A percentile compares a stretch with the other conserved stretches of the same genome.
Evolutionary conservation across 2,797 vertebrate species (phyloP).

Genomic region (Melanotaenia trifasciata): DNA sequence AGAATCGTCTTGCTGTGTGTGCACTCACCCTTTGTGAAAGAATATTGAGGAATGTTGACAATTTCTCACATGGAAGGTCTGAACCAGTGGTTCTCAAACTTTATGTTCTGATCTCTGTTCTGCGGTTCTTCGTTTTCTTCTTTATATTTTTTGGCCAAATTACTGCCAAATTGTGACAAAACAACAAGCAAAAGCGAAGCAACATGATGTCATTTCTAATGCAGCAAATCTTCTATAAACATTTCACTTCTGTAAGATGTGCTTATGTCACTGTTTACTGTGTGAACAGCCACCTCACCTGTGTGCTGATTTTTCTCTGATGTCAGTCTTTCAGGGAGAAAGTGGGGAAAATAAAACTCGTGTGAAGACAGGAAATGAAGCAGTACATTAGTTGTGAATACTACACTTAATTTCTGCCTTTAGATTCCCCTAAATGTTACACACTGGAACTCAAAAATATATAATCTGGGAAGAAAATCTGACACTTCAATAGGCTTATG

Average conservation of each 20-base stretch:
- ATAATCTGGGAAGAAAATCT: slow-evolving; percentile 31
- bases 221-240: not conserved
- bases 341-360: not conserved
- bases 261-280: not conserved
- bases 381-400: not conserved
- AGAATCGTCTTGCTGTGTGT: slow-evolving; percentile 5
- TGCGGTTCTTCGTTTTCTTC: too few relatives aligned
- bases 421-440: slow-evolving; percentile 14
- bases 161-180: not conserved
- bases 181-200: not conserved
- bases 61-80: not conserved
- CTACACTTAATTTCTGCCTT: not conserved
- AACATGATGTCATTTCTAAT: not conserved
- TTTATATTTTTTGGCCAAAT: too few relatives aligned
- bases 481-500: slow-evolving; percentile 41
- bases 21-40: not conserved
- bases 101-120: too few relatives aligned
- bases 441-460: not conserved
- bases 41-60: not conserved
- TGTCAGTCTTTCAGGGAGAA: not conserved
- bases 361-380: not conserved
- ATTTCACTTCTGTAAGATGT: not conserved
- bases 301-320: not conserved
- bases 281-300: not conserved
- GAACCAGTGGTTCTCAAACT: not conserved